Conservation (phyloP, 2,797 vertebrate species). For the Falco naumanni region DNA sequence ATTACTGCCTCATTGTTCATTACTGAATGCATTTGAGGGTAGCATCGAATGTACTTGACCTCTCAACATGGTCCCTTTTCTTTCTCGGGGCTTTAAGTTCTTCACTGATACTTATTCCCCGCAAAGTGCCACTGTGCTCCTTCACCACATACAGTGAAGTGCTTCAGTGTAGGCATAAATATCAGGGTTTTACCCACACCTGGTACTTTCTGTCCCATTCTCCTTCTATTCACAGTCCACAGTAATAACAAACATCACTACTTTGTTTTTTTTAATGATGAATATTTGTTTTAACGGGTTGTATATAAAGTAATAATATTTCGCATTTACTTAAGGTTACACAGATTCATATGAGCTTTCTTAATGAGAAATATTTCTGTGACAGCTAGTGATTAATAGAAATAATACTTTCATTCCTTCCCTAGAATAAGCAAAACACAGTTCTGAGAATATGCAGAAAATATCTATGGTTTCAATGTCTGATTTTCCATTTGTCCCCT, state of each 20-base stretch:
- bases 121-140: background rate
- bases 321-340: background rate
- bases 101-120: background rate
- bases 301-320: background rate
- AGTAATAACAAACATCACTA: background rate
- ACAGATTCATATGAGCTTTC: background rate
- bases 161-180: background rate
- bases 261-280: background rate
- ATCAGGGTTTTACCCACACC: background rate
- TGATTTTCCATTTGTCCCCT: background rate
- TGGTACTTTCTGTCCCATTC: background rate
- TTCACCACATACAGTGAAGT: background rate
- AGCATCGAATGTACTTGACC: background rate
- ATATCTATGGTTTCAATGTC: background rate
- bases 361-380: slow-evolving; percentile 22
- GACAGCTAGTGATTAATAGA: slow-evolving; percentile 5
- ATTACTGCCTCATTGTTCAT: slow-evolving; percentile 8
- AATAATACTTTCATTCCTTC: background rate
- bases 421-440: background rate
- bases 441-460: background rate
- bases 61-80: background rate
- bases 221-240: background rate
- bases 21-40: background rate
- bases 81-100: background rate
- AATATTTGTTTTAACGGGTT: background rate